phyloP scores from a whole-genome alignment of 2,888 invertebrate genomes.

The Cataglyphis altisquamis region DNA sequence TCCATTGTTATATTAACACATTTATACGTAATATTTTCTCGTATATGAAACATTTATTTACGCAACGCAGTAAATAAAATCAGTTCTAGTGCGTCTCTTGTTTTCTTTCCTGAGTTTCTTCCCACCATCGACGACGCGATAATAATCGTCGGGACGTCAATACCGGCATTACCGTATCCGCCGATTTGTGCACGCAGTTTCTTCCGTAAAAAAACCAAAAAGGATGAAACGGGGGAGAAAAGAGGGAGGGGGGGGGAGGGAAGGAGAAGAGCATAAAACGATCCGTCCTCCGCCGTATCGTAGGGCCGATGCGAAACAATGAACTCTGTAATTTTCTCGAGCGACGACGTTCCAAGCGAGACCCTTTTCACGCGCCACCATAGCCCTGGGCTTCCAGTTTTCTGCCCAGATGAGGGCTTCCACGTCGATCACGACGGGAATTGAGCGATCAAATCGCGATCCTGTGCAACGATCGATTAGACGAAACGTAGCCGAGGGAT shows the following conservation, averaged over 20 bases:
- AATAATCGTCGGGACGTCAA: constrained; percentile 52
- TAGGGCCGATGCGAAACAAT: constrained; percentile 72
- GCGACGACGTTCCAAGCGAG: constrained; percentile 65
- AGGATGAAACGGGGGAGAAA: not conserved
- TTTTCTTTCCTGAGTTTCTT: constrained; percentile 30
- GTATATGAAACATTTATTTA: not conserved
- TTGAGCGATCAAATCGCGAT: constrained; percentile 70
- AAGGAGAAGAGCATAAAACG: constrained; percentile 63
- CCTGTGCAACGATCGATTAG: constrained; percentile 50
- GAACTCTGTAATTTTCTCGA: constrained; percentile 77
- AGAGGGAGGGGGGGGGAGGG: not conserved
- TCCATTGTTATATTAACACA: not conserved
- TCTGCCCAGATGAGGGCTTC: constrained; percentile 54
- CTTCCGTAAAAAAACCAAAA: constrained; percentile 60
- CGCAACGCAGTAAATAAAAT: not conserved
- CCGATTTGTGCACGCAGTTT: constrained; percentile 62
- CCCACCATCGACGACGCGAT: constrained; percentile 29
- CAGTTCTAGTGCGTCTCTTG: not conserved
- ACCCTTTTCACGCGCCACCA: constrained; percentile 74
- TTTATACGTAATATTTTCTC: constrained; percentile 12
- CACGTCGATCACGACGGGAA: constrained; percentile 63
- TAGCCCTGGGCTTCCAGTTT: constrained; percentile 72
- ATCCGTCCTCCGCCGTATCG: constrained; percentile 61
- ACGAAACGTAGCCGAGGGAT: constrained; percentile 33
- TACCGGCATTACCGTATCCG: constrained; percentile 63